Percentiles rank a stretch among this genome's conserved stretches.
Conservation (phyloP, 2,888 invertebrate species). For the Ashinkailepas kermadecensis region DNA sequence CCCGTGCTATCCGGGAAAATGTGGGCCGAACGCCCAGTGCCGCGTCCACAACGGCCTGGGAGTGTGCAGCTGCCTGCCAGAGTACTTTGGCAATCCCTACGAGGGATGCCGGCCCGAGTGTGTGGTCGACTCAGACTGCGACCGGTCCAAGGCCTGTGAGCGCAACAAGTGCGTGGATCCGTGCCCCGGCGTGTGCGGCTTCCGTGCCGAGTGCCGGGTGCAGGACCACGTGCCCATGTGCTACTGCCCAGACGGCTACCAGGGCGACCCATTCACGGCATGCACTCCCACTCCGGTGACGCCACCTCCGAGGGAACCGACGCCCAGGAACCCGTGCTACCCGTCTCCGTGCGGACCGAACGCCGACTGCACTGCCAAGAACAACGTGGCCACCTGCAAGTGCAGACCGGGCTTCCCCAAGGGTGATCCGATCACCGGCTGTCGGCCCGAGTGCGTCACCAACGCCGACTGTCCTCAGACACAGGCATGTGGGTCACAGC, state of each 20-base stretch:
- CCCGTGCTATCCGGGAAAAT: conserved; percentile 25
- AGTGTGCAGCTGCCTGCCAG: conserved; percentile 26
- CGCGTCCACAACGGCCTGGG: conserved; percentile 61
- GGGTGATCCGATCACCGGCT: conserved; percentile 57
- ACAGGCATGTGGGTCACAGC: conserved; percentile 56
- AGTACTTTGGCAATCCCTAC: conserved; percentile 50
- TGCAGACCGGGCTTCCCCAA: conserved; percentile 66
- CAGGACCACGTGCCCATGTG: conserved; percentile 44
- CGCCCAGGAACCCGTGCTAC: conserved; percentile 62
- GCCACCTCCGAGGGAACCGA: neutral
- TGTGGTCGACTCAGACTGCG: conserved; percentile 65
- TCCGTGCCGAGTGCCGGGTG: conserved; percentile 37
- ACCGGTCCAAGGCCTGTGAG: conserved; percentile 58
- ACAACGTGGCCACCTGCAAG: conserved; percentile 61
- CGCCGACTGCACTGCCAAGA: conserved; percentile 35
- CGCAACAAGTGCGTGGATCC: conserved; percentile 39
- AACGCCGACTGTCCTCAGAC: conserved; percentile 70
- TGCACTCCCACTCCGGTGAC: conserved; percentile 45
- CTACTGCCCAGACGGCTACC: conserved; percentile 66
- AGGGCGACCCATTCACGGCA: conserved; percentile 76
- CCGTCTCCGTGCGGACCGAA: conserved; percentile 77
- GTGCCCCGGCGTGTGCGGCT: conserved; percentile 58
- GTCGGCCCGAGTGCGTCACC: conserved; percentile 75
- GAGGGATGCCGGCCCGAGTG: conserved; percentile 67
- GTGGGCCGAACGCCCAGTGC: conserved; percentile 71